phyloP scores from a whole-genome alignment of 2,113 vertebrate genomes.

The Sorex fumeus region DNA sequence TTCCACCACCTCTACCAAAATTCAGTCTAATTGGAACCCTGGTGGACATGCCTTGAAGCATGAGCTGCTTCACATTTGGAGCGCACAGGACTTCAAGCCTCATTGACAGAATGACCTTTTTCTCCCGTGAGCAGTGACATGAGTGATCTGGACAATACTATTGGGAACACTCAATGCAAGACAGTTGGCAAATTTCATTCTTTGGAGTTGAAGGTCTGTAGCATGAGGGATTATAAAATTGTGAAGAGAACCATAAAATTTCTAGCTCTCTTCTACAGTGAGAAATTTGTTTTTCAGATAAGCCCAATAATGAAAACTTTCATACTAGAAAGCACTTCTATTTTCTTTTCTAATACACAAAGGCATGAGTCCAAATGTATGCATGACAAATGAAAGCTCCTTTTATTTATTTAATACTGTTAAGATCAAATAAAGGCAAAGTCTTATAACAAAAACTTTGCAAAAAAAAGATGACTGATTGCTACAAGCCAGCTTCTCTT shows the following conservation, averaged over 20 bases:
- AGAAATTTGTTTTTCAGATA: conserved; percentile 45
- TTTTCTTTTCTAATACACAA: background rate
- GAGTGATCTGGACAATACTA: background rate
- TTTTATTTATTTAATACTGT: background rate
- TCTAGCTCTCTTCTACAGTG: background rate
- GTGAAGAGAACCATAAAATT: conserved; percentile 38
- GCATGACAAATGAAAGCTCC: background rate
- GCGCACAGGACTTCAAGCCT: background rate
- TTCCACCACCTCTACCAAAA: background rate
- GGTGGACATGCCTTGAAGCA: background rate
- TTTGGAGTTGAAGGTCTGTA: conserved; percentile 47
- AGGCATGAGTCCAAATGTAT: background rate
- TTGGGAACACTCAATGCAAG: conserved; percentile 12
- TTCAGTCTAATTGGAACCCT: background rate
- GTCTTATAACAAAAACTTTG: background rate
- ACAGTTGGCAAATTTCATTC: conserved; percentile 20
- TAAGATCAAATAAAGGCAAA: conserved; percentile 4
- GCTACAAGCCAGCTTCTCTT: background rate
- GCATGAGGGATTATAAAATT: conserved; percentile 10
- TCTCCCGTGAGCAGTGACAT: background rate
- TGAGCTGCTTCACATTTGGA: too few relatives aligned
- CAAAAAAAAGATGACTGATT: background rate
- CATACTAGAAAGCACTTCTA: conserved; percentile 41
- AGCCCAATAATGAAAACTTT: conserved; percentile 50
- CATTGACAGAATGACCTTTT: background rate